Evolutionary conservation across 2,797 vertebrate genomes (phyloP), one percentile per base, ranked within the genome.

Genomic region (Carapus acus): DNA sequence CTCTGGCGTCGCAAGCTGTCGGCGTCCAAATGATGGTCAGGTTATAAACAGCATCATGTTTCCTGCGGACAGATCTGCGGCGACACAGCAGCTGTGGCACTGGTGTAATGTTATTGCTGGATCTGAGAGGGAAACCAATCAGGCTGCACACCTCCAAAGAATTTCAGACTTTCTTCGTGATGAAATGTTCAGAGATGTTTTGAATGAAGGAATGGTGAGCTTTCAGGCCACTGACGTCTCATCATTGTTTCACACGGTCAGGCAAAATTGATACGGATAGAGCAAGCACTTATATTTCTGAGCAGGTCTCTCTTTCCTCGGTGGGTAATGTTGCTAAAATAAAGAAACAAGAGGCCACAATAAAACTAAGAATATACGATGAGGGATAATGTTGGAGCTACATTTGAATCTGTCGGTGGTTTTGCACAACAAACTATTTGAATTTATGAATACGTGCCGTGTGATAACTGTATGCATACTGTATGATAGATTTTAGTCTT

Each of bases 41-140:
- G 69, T 83, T 66, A 78, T 75, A 74, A 67, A 79, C 81, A 67
- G 74, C 80, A 71, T 75, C 78, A 31, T 74, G 71, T 84, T 82
- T 75, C 69, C 66, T 62, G 20, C 56, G 37, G 80, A 67, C 76
- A 89, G 85, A 85, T 58, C 34, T 29, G 80, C 76, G 71, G 63
- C 69, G 69, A 81, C 70, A 82, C 70, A 81, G 74, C 54, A 83
- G 80, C 67, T 84, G 67, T 73, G 78, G 62, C 69, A 38, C 31
- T 62, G 74, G 74, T 80, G 79, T 80, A 81, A 80, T 79, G 75
- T 83, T 83, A 71, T 80, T 79, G 78, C 76, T 75, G 76, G 62
- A 56, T 61, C 58, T 49, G 34, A 44, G 54, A 64, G 58, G 65
- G 62, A 61, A 63, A 66, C 24, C 38, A 41, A 62, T 6, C 44